Base-by-base conservation (phyloP, 2,797 vertebrate genomes). In the Bovichtus variegatus region DNA sequence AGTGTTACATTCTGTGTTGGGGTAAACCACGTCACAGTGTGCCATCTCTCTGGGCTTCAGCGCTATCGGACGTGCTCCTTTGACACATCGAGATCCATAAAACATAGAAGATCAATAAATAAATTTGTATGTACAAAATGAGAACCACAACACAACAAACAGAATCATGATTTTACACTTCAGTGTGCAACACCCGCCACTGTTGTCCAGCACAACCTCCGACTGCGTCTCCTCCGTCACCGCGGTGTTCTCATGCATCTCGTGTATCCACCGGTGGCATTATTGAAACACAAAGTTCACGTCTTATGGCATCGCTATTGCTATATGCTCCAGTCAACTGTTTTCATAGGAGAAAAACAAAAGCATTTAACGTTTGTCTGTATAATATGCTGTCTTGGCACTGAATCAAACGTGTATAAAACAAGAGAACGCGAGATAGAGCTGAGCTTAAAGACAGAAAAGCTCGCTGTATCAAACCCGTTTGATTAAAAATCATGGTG, bases 1-100 rank as follows among this genome's bases (percentile, higher is more conserved):
- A 94, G 92, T 94, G 93, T 95, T 96, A 95, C 96, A 96, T 96
- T 96, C 95, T 96, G 94, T 94, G 93, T 95, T 93, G 90, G 90
- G 89, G 89, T 94, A 92, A 93, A 94, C 94, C 95, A 94, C 86
- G 87, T 96, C 95, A 96, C 95, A 96, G 95, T 96, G 95, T 93
- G 93, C 94, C 95, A 94, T 94, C 93, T 95, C 90, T 94, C 92
- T 84, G 91, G 89, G 89, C 89, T 89, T 89, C 87, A 87, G 85
- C 89, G 71, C 91, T 90, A 86, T 87, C 85, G 87, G 87, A 94
- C 84, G 85, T 89, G 81, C 88, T 87, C 75, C 82, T 87, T 50
- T 21, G 66, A 92, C 91, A 91, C 91, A 87, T 90, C 87, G 70
- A 86, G 70, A 91, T 86, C 88, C 89, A 82, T 66, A 73, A 90